Base-by-base conservation (phyloP, 2,113 vertebrate species). In the Pelecanus crispus region DNA sequence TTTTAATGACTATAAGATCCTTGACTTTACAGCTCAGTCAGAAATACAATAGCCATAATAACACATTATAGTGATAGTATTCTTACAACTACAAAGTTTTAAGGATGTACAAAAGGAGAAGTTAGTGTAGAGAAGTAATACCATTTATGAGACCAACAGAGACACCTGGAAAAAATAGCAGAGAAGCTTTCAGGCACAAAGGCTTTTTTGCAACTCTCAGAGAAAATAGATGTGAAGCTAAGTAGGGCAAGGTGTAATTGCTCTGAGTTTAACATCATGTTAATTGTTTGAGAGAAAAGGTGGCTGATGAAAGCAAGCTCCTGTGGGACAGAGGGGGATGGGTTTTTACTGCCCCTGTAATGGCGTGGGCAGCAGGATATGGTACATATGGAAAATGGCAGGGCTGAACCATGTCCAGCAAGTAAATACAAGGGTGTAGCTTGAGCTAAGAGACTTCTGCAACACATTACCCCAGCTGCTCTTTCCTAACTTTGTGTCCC, bases 211-310 rank as follows among this genome's bases (percentile, higher is more conserved):
- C 34, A 68, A 28, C 50, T 81, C 68, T 89, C 72, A 77, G 47
- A 81, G 50, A 34, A 88, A 95, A 91, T 4, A 74, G n/a, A 62
- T 66, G 20, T 66, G 81, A 81, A 89, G 52, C 32, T 44, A 74
- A 59, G n/a, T 63, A 95, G 81, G 32, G 42, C 68, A 95, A 81
- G 29, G 56, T 84, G 26, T 75, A 94, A 84, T 55, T 95, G 81
- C 56, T 81, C 68, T 47, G 42, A 78, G 32, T 71, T 92, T 84
- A 86, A 63, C 42, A 75, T 74, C 26, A 40, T 3, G 2, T 67
- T 55, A 89, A 70, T 70, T 95, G 53, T 81, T 79, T 58, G 73
- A 59, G 65, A 81, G 58, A 55, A n/a, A 63, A 59, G 47, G 16
- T 36, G 26, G 13, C 20, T 92, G 38, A 87, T 87, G 73, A 74